Evolutionary conservation across 2,113 vertebrate species (phyloP), one percentile per base, ranked within the genome.

Genomic region (Ploceus nigricollis): DNA sequence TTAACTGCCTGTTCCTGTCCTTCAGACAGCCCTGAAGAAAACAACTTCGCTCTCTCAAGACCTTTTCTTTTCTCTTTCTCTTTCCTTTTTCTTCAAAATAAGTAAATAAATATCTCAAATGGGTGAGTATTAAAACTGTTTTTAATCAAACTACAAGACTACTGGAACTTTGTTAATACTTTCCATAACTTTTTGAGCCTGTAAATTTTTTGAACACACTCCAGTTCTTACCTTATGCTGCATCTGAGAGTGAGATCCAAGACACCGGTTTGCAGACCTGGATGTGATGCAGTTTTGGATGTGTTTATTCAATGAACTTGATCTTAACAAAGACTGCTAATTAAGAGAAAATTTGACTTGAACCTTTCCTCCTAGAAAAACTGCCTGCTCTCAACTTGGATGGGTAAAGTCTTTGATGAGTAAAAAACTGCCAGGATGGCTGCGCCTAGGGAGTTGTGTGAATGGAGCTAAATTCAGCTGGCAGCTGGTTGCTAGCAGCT

Each of bases 231-330:
- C 44, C 22, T 75, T 65, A 23, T 45, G 60, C 20, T 87, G 5
- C 40, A 9, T 57, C 39, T 64, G 12, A n/a, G 6, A 39, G 18
- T 56, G 20, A 45, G 81, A 77, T 37, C 22, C n/a, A 60, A 37
- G 60, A 33, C 5, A 39, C 14, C 0, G 0, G 7, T 63, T 72
- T 77, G 22, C 31, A 70, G 68, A 69, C 6, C 15, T 61, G n/a
- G 24, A 22, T 33, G 11, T 5, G 11, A 15, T 64, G 14, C 18
- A 56, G 7, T 44, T 53, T 64, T 60, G 20, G 37, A 48, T 39
- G 31, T 47, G 11, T 18, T 60, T 60, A 15, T 30, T 27, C 16
- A 33, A 1, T 60, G 9, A 83, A 25, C 3, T 7, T 28, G 17
- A 13, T 57, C 71, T 48, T 61, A 77, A 65, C 12, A 64, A 70